Percentiles rank a stretch among this genome's conserved stretches.
Conservation (phyloP, 2,888 invertebrate genomes). For the Cremastinae sp. region DNA sequence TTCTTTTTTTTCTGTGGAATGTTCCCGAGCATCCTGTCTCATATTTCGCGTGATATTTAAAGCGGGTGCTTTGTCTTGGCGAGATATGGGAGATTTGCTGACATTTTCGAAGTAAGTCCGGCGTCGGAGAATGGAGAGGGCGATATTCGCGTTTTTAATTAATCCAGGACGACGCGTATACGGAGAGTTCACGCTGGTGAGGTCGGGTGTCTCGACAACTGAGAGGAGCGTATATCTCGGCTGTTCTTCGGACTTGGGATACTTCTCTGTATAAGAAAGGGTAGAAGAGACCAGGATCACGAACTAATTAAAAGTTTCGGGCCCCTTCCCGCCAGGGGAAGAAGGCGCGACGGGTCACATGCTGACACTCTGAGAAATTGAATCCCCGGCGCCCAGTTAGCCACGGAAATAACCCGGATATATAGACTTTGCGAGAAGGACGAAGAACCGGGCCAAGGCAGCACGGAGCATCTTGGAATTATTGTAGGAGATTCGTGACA, state of each 20-base stretch:
- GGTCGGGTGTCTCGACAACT: constrained; percentile 36
- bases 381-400: constrained; percentile 47
- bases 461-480: constrained; percentile 5
- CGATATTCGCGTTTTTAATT: constrained; percentile 45
- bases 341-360: constrained; percentile 18
- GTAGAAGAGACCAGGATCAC: constrained; percentile 63
- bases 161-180: constrained; percentile 45
- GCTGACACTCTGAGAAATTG: constrained; percentile 56
- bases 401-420: constrained; percentile 25
- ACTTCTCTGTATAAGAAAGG: constrained; percentile 12
- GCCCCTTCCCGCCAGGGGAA: constrained; percentile 37
- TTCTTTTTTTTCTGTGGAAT: background rate
- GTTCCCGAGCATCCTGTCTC: background rate
- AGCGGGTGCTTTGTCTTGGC: background rate
- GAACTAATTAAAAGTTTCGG: constrained; percentile 74
- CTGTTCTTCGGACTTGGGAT: constrained; percentile 38
- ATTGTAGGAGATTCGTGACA: constrained; percentile 17
- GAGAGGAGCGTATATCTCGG: constrained; percentile 44
- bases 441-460: background rate
- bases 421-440: constrained; percentile 9
- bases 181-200: constrained; percentile 5
- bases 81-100: constrained; percentile 11
- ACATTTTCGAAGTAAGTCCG: constrained; percentile 28
- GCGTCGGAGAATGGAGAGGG: background rate
- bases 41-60: background rate